phyloP scores from a whole-genome alignment of 2,888 invertebrate species.

The Phrixothrix hirtus region DNA sequence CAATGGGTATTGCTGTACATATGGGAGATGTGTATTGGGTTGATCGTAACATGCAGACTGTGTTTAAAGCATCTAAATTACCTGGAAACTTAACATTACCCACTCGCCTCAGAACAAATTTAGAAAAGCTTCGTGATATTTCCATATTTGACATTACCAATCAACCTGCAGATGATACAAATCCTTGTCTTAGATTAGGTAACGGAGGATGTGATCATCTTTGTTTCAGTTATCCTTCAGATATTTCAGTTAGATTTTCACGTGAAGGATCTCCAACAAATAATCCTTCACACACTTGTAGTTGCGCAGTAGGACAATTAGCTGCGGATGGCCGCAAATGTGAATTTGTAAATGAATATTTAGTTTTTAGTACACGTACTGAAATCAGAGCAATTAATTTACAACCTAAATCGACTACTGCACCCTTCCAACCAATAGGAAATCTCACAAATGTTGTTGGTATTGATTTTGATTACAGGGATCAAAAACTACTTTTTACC shows the following conservation, averaged over 20 bases:
- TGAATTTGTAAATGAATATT: conserved; percentile 81
- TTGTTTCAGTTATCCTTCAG: conserved; percentile 85
- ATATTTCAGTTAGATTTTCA: conserved; percentile 10
- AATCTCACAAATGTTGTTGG: conserved; percentile 93
- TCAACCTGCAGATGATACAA: conserved; percentile 82
- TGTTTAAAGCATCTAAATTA: conserved; percentile 78
- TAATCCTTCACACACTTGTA: conserved; percentile 70
- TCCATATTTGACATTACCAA: conserved; percentile 87
- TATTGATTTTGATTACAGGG: conserved; percentile 91
- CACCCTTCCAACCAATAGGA: conserved; percentile 83
- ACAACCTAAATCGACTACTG: conserved; percentile 77
- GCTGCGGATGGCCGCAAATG: conserved; percentile 70
- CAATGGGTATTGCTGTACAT: conserved; percentile 89
- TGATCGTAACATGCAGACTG: conserved; percentile 84
- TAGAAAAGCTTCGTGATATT: conserved; percentile 86
- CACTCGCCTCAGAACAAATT: conserved; percentile 75
- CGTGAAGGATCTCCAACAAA: conserved; percentile 61
- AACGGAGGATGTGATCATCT: conserved; percentile 92
- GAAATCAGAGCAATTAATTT: conserved; percentile 91
- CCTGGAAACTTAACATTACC: conserved; percentile 73
- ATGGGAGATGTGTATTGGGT: conserved; percentile 91
- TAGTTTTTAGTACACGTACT: conserved; percentile 92
- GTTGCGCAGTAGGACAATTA: conserved; percentile 89
- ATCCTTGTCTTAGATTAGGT: conserved; percentile 75
- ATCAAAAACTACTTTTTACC: conserved; percentile 87